Percentiles rank a stretch among this genome's conserved stretches.
These are phyloP conservation scores for Galerucella calmariensis DNA, from an alignment of 2,888 invertebrate genomes.

Conservation along the genomic window DNA sequence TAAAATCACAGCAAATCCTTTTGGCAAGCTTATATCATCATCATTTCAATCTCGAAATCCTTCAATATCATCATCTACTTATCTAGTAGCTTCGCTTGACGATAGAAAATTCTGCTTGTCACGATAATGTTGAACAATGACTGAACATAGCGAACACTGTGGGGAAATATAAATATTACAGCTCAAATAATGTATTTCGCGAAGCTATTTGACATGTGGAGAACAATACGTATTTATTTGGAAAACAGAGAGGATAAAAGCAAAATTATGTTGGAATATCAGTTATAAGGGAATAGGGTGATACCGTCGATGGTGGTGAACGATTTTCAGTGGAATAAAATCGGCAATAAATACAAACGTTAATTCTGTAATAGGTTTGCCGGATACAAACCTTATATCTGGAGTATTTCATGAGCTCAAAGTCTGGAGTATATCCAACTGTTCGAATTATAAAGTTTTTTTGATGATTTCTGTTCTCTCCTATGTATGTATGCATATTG, in stretches of 20 bases:
- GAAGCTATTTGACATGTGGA: background rate
- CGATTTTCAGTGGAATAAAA: slow-evolving; percentile 32
- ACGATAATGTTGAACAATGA: background rate
- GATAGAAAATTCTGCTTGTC: background rate
- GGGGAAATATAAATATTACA: background rate
- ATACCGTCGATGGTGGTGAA: slow-evolving; percentile 8
- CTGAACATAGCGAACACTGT: background rate
- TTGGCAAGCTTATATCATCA: background rate
- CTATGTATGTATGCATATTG: too few species aligned
- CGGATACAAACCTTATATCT: background rate
- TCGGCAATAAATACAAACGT: slow-evolving; percentile 38
- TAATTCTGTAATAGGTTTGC: slow-evolving; percentile 1
- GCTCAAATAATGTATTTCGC: background rate
- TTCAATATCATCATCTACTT: background rate
- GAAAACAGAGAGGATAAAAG: slow-evolving; percentile 17
- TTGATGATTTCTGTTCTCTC: too few species aligned
- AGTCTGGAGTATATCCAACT: background rate
- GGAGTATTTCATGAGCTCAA: background rate
- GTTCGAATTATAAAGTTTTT: too few species aligned
- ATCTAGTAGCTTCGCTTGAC: background rate
- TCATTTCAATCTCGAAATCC: background rate
- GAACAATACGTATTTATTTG: slow-evolving; percentile 8
- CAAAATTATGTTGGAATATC: slow-evolving; percentile 28
- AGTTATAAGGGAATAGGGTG: slow-evolving; percentile 25
- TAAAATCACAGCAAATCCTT: too few species aligned